A percentile compares a stretch with the other conserved stretches of the same genome.
Conservation (phyloP, 2,888 invertebrate genomes). For the Helleia helle region DNA sequence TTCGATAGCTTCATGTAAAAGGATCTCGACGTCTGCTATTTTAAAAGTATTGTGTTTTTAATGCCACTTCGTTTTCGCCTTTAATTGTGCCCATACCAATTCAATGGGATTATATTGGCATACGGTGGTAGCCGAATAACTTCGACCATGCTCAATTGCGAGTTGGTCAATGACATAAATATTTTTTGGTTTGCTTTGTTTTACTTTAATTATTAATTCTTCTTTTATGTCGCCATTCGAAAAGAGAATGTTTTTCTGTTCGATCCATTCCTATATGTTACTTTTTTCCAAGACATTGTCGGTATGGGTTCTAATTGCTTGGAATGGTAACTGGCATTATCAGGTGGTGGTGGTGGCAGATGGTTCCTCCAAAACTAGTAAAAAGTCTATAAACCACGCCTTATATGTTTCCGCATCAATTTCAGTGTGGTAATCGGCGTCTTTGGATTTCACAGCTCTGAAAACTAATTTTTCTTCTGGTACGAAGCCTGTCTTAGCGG, state of each 20-base stretch:
- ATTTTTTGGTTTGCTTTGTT: not conserved
- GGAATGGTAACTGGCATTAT: constrained; percentile 17
- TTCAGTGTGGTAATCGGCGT: constrained; percentile 15
- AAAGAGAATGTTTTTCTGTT: not conserved
- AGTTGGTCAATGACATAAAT: too few relatives aligned
- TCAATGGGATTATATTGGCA: constrained; percentile 16
- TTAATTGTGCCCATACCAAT: constrained; percentile 11
- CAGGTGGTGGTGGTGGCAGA: constrained; percentile 16
- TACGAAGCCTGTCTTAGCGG: constrained; percentile 14
- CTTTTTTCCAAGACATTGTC: constrained; percentile 9
- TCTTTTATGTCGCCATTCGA: not conserved
- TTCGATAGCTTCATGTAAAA: too few relatives aligned
- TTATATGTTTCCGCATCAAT: constrained; percentile 14
- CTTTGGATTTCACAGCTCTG: constrained; percentile 12
- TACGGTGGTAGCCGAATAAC: constrained; percentile 11
- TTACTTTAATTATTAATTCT: not conserved
- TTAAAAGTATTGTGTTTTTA: too few relatives aligned
- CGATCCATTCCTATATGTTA: constrained; percentile 14
- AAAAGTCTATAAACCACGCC: constrained; percentile 13
- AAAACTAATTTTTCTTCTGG: constrained; percentile 11
- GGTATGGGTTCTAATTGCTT: constrained; percentile 13
- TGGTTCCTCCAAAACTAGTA: constrained; percentile 11
- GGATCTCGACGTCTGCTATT: too few relatives aligned
- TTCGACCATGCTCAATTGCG: too few relatives aligned
- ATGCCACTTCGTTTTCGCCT: too few relatives aligned